Evolutionary conservation across 2,797 vertebrate species (phyloP), one percentile per base, ranked within the genome.

Genomic region (Sphenodon punctatus): DNA sequence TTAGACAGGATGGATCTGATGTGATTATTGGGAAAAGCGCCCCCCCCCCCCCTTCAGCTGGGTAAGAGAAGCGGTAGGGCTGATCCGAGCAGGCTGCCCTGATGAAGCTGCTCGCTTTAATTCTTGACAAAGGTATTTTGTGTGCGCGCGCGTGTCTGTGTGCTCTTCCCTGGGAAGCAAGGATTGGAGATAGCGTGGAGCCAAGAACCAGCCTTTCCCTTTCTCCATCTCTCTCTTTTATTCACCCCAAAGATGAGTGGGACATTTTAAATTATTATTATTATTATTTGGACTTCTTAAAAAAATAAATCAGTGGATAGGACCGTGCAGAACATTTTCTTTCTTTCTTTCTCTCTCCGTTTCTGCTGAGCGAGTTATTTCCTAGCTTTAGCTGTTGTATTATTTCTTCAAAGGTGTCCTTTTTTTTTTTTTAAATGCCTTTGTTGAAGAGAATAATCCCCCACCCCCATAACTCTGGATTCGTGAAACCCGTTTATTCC

Each of bases 101-200:
- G n/a, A n/a, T n/a, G n/a, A n/a, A n/a, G 19, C 23, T 41, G 68
- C 39, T 70, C 41, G 14, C 73, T 75, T 45, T 55, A 22, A 45
- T 75, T 36, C 51, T 23, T 38, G 34, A 56, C 32, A n/a, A n/a
- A n/a, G n/a, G n/a, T n/a, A n/a, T n/a, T n/a, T n/a, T n/a, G n/a
- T n/a, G n/a, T n/a, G n/a, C n/a, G n/a, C n/a, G n/a, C n/a, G 55
- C 36, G 32, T 34, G 20, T 6, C 13, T 69, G 27, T 38, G 36
- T 51, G n/a, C 32, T 14, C 8, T 16, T 7, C 3, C 30, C 80
- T 82, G 60, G 68, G 77, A 79, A 79, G 79, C 77, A 49, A 32
- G 34, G 41, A 56, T 71, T 65, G 60, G 68, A 79, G 79, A 68
- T 79, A 79, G 79, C 77, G 51, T 77, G 77, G 79, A 72, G 42